phyloP scores from a whole-genome alignment of 2,888 invertebrate genomes.

The Subacronicta megacephala region DNA sequence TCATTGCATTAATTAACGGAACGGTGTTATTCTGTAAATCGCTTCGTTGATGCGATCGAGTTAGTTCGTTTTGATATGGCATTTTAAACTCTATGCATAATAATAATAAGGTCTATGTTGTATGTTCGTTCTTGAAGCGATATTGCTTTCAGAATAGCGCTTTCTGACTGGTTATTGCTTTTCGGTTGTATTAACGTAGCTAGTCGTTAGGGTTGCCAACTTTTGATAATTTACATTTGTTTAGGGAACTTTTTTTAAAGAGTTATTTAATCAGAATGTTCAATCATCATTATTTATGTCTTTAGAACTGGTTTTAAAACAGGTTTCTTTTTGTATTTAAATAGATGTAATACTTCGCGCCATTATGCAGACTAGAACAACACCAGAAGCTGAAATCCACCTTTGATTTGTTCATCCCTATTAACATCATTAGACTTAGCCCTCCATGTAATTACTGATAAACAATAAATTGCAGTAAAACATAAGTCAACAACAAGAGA shows the following conservation, averaged over 20 bases:
- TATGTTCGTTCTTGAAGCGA: constrained; percentile 50
- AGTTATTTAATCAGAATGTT: background rate
- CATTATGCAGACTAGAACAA: too few relatives aligned
- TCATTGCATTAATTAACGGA: constrained; percentile 68
- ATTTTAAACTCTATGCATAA: constrained; percentile 64
- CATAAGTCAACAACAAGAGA: too few relatives aligned
- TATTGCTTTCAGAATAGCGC: constrained; percentile 74
- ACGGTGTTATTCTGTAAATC: constrained; percentile 75
- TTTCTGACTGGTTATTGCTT: constrained; percentile 70
- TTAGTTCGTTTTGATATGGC: constrained; percentile 33
- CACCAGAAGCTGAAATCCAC: too few relatives aligned
- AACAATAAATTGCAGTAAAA: background rate
- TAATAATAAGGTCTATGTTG: constrained; percentile 64
- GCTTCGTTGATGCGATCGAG: constrained; percentile 62
- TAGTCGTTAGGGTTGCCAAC: constrained; percentile 47
- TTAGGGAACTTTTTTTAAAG: constrained; percentile 25
- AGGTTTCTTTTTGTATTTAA: too few relatives aligned
- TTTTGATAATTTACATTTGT: constrained; percentile 34
- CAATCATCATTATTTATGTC: too few relatives aligned
- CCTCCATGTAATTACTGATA: too few relatives aligned
- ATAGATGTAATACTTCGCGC: background rate
- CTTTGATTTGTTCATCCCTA: too few relatives aligned
- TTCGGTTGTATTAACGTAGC: constrained; percentile 57
- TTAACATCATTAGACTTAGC: too few relatives aligned
- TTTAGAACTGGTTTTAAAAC: too few relatives aligned